phyloP scores from a whole-genome alignment of 1,140 invertebrate genomes.

The Listronotus bonariensis region DNA sequence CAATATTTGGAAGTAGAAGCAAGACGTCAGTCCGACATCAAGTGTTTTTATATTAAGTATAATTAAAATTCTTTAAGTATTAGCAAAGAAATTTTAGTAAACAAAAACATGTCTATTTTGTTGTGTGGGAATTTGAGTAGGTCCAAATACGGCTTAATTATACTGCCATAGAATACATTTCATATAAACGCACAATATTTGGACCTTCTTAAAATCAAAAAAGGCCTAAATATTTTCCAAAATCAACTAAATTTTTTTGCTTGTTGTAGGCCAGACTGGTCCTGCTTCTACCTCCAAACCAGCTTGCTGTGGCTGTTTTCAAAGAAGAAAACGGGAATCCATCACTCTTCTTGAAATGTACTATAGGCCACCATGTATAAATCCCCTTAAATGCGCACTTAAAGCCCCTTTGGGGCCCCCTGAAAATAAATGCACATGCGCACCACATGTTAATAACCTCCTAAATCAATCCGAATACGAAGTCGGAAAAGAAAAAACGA shows the following conservation, averaged over 20 bases:
- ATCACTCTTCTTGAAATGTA: conserved; percentile 53
- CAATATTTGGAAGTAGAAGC: conserved; percentile 16
- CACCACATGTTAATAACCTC: conserved; percentile 43
- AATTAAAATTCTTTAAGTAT: no score
- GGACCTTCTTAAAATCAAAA: conserved; percentile 8
- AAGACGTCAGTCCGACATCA: conserved; percentile 2
- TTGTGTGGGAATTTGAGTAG: not conserved
- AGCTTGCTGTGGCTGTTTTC: conserved; percentile 54
- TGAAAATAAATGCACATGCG: conserved; percentile 48
- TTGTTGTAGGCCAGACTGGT: conserved; percentile 54
- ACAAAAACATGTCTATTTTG: not conserved
- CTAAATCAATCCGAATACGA: conserved; percentile 53
- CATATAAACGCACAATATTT: not conserved
- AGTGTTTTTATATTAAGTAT: no score
- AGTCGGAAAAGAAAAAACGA: conserved; percentile 43
- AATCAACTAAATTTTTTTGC: conserved; percentile 20
- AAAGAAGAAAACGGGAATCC: conserved; percentile 50
- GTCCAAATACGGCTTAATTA: not conserved
- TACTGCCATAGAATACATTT: not conserved
- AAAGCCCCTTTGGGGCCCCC: conserved; percentile 51
- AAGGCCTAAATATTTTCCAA: conserved; percentile 6
- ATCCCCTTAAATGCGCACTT: conserved; percentile 45
- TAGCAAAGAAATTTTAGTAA: not conserved
- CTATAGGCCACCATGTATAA: conserved; percentile 39
- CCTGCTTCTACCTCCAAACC: conserved; percentile 54